These are phyloP conservation scores for Venustoraphidia nigricollis DNA, from an alignment of 2,888 invertebrate species.

Conservation along the genomic window DNA sequence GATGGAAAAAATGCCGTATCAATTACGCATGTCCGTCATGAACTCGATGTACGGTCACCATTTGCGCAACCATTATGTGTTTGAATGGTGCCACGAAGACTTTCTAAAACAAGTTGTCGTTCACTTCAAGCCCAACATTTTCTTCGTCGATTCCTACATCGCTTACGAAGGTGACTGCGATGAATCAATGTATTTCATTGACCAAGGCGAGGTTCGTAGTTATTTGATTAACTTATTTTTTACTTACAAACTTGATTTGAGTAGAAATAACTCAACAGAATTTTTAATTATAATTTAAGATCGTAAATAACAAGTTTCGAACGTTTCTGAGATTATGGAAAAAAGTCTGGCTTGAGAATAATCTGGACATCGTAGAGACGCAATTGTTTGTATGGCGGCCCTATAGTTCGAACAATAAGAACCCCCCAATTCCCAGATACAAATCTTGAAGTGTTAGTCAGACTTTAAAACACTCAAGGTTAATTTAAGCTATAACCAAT, in stretches of 20 bases:
- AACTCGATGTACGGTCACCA: conserved; percentile 16
- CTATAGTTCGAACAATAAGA: no score
- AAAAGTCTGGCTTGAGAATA: neutral
- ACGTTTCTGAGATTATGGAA: no score
- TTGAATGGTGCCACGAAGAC: conserved; percentile 15
- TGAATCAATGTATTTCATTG: conserved; percentile 18
- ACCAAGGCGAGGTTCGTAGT: conserved; percentile 15
- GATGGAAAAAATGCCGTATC: conserved; percentile 15
- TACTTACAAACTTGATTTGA: no score
- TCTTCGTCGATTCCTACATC: conserved; percentile 15
- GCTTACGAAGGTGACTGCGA: conserved; percentile 16
- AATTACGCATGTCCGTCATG: conserved; percentile 15
- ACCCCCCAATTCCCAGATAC: no score
- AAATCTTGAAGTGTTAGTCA: no score
- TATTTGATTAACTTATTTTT: neutral
- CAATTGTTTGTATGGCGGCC: neutral
- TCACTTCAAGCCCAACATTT: conserved; percentile 11
- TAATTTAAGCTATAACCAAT: no score
- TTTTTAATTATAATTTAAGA: no score
- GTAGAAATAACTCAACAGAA: no score
- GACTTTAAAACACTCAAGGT: no score
- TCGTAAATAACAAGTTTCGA: no score
- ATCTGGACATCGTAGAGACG: conserved; percentile 11
- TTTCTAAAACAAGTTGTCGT: conserved; percentile 16
- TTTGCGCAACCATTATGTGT: conserved; percentile 12